phyloP scores from a whole-genome alignment of 2,113 vertebrate genomes.

The Delphinus delphis region DNA sequence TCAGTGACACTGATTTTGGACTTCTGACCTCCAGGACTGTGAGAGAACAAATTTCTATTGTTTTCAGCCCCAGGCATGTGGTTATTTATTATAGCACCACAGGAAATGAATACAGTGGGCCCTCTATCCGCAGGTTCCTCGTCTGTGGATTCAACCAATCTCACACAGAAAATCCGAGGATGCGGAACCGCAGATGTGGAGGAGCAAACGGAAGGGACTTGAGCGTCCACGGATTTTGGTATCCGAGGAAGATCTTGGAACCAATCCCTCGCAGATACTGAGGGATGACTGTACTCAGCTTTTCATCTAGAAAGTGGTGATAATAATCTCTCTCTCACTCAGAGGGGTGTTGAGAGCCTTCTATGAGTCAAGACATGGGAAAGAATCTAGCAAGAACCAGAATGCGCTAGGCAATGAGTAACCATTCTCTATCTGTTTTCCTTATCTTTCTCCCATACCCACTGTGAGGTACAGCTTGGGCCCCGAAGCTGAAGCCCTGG shows the following conservation, averaged over 20 bases:
- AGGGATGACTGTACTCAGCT: background rate
- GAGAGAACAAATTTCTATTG: background rate
- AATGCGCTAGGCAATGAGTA: background rate
- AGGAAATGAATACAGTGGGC: background rate
- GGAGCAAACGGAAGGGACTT: background rate
- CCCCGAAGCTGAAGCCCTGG: background rate
- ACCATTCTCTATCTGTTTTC: background rate
- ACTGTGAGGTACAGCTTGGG: background rate
- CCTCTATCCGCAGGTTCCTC: background rate
- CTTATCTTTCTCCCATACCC: background rate
- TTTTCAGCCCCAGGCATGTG: background rate
- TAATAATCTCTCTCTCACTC: background rate
- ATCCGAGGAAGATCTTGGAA: background rate
- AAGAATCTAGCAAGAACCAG: background rate
- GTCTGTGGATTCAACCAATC: background rate
- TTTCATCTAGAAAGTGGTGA: background rate
- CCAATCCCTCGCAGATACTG: background rate
- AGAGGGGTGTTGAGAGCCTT: background rate
- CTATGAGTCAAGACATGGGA: background rate
- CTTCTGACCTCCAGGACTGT: background rate
- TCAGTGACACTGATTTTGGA: background rate
- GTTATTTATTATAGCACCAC: background rate
- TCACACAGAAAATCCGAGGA: background rate
- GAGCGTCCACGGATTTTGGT: background rate
- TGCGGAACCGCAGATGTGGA: accelerated